Conservation (phyloP, 2,113 vertebrate species). For the Megaceryle torquata region DNA sequence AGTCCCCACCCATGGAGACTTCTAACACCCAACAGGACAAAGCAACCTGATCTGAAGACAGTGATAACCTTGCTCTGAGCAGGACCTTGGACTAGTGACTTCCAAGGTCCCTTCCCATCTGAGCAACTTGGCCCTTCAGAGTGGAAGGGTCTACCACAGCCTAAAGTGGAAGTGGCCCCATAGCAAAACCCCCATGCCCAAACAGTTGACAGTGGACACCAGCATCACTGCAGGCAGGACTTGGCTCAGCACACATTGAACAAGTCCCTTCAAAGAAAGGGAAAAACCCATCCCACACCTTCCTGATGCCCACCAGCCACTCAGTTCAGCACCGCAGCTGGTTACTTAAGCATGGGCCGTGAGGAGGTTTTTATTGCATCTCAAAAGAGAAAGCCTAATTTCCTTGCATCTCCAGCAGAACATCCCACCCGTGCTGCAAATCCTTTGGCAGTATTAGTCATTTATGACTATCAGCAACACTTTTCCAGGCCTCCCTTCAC, state of each 20-base stretch:
- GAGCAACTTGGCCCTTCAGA: not conserved
- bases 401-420: not conserved
- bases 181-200: not conserved
- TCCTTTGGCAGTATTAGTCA: not conserved
- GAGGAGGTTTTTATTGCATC: not conserved
- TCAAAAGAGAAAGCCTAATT: constrained; percentile 13
- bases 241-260: not conserved
- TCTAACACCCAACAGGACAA: not conserved
- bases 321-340: not conserved
- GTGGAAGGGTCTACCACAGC: not conserved
- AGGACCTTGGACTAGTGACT: not conserved
- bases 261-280: not conserved
- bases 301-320: not conserved
- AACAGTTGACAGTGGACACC: not conserved
- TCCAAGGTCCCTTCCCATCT: not conserved
- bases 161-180: not conserved
- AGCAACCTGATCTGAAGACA: not conserved
- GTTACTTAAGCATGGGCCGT: rapidly evolving
- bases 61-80: not conserved
- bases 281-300: not conserved
- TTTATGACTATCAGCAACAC: not conserved
- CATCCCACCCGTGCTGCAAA: not conserved
- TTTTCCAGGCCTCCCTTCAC: not conserved
- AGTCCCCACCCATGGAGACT: not conserved
- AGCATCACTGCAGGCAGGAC: not conserved